phyloP scores from a whole-genome alignment of 2,888 invertebrate genomes.

The Steinernema carpocapsae region DNA sequence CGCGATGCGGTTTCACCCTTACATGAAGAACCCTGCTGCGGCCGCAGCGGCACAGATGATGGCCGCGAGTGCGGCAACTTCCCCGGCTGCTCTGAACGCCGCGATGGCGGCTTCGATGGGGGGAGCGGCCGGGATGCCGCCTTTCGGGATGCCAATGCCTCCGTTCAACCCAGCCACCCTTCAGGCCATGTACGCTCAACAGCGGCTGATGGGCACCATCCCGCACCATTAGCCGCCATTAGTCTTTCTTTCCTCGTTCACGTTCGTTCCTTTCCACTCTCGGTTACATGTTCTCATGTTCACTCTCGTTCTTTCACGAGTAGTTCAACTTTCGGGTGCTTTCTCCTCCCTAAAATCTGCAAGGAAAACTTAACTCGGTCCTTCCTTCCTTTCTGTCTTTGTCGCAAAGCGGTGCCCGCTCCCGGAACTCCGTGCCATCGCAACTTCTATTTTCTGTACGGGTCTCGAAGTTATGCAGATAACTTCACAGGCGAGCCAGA shows the following conservation, averaged over 20 bases:
- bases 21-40: constrained; percentile 31
- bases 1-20: constrained; percentile 24
- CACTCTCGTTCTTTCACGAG: constrained; percentile 31
- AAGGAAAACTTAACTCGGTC: background rate
- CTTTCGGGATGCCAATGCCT: constrained; percentile 9
- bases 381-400: background rate
- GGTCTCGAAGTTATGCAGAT: constrained; percentile 13
- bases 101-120: constrained; percentile 26
- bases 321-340: constrained; percentile 24
- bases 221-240: constrained; percentile 11
- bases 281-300: constrained; percentile 32
- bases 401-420: constrained; percentile 12
- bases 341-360: background rate
- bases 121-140: constrained; percentile 14
- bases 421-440: constrained; percentile 1
- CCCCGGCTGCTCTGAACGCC: constrained; percentile 17
- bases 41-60: constrained; percentile 30
- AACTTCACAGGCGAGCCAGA: background rate
- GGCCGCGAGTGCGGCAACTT: background rate
- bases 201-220: constrained; percentile 24
- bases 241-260: constrained; percentile 4
- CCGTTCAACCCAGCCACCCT: constrained; percentile 26
- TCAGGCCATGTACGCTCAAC: constrained; percentile 28
- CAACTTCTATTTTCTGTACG: constrained; percentile 25
- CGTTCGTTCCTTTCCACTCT: background rate